Percentiles rank a stretch among this genome's conserved stretches.
These are phyloP conservation scores for Psittacula echo DNA, from an alignment of 2,797 vertebrate species.

Conservation along the genomic window DNA sequence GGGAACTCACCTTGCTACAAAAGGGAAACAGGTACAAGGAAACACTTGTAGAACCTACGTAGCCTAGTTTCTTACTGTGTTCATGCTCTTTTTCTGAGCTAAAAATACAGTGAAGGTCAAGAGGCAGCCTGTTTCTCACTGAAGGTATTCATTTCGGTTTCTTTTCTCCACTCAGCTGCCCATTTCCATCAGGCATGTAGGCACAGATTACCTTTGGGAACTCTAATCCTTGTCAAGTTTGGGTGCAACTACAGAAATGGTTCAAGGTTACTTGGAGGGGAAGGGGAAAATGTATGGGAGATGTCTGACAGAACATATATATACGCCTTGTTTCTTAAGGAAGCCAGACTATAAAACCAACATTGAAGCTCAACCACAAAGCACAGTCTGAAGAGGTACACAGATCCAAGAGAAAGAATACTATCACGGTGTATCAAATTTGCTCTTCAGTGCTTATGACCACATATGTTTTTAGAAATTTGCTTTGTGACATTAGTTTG, in stretches of 20 bases:
- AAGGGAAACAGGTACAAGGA: background rate
- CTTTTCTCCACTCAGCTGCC: background rate
- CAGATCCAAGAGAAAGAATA: background rate
- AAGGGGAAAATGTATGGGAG: background rate
- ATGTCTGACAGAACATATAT: background rate
- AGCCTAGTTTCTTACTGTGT: background rate
- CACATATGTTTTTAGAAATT: background rate
- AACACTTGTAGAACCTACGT: accelerated
- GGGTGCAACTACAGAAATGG: background rate
- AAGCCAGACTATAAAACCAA: background rate
- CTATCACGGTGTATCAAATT: background rate
- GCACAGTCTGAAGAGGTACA: background rate
- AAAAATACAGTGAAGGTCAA: background rate
- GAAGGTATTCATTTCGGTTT: background rate
- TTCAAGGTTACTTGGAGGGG: background rate
- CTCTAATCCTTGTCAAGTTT: background rate
- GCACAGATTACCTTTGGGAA: background rate
- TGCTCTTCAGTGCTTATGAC: background rate
- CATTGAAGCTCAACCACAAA: background rate
- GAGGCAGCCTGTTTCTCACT: background rate
- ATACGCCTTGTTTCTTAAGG: background rate
- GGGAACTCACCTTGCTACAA: background rate
- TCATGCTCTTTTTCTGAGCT: background rate
- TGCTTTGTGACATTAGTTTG: background rate
- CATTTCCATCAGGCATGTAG: background rate